Base-by-base conservation (phyloP, 2,888 invertebrate species). In the Elmis aenea region DNA sequence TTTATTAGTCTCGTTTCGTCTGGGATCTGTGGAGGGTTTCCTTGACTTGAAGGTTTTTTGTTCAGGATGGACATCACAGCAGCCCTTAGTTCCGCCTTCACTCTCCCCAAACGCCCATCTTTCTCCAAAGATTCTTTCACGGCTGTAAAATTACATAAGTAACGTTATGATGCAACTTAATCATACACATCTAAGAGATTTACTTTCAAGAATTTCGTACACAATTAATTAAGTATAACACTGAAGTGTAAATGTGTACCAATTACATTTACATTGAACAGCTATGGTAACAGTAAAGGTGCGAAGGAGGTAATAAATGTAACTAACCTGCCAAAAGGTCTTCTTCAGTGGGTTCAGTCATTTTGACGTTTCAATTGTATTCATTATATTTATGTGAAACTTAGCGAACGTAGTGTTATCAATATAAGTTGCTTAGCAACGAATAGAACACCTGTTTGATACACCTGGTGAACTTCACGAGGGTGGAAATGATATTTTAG, bases 1-100 rank as follows among this genome's bases (percentile, higher is more conserved):
- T 83, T 83, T 24, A 81, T 67, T 1, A 83, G 61, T 20, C 74
- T 42, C 1, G 67, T 69, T 48, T 69, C 67, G 24, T 64, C 61
- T 2, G 67, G 67, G 15, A 67, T 52, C 38, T 62, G 55, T 2
- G 61, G 61, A 3, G 54, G 52, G 15, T 57, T 56, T 3, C 44
- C 43, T 3, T 47, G 39, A n/a, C 51, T 47, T 4, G 42, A 37
- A 3, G 50, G 37, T 42, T 57, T 60, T 40, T 58, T 61, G 38
- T 64, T 65, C 33, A 68, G 48, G 29, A 68, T 58, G 8, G 61
- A 57, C 59, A 67, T 62, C 5, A 69, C 64, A n/a, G 66, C 64
- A 3, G 65, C 58, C 26, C 68, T 54, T 13, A 69, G 48, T 54
- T 69, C 65, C 1, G 65, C 67, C 46, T 63, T 66, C 29, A 68